These are phyloP conservation scores for Myanophis thanlyinensis DNA, from an alignment of 2,113 vertebrate species.

Conservation along the genomic window DNA sequence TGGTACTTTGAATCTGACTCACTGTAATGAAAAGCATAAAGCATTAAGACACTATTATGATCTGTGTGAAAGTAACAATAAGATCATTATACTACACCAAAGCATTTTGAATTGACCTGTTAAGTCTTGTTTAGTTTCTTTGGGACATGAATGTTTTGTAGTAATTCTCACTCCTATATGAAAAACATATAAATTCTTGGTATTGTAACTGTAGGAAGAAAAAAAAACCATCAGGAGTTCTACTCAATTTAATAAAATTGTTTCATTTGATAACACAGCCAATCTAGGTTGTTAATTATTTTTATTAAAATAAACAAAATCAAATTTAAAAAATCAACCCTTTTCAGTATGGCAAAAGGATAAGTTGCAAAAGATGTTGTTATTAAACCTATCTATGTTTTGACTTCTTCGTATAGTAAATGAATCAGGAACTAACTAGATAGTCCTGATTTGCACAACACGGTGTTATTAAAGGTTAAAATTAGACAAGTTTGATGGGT, in stretches of 20 bases:
- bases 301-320: not conserved
- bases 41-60: constrained; percentile 7
- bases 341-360: not conserved
- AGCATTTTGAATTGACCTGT: not conserved
- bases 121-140: constrained; percentile 1
- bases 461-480: not conserved
- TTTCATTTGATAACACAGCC: not conserved
- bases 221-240: not conserved
- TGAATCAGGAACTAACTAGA: not conserved
- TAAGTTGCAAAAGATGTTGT: not conserved
- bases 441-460: not conserved
- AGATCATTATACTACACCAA: not conserved
- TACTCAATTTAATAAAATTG: not conserved
- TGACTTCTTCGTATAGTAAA: not conserved
- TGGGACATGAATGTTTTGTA: not conserved
- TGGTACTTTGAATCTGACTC: not conserved
- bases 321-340: not conserved
- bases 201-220: not conserved
- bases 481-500: not conserved
- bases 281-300: not conserved
- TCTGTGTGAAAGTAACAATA: constrained; percentile 3
- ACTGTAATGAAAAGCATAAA: not conserved
- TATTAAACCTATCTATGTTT: not conserved
- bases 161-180: not conserved
- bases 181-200: not conserved